These are phyloP conservation scores for Taurulus bubalis DNA, from an alignment of 2,113 vertebrate species.

Conservation along the genomic window DNA sequence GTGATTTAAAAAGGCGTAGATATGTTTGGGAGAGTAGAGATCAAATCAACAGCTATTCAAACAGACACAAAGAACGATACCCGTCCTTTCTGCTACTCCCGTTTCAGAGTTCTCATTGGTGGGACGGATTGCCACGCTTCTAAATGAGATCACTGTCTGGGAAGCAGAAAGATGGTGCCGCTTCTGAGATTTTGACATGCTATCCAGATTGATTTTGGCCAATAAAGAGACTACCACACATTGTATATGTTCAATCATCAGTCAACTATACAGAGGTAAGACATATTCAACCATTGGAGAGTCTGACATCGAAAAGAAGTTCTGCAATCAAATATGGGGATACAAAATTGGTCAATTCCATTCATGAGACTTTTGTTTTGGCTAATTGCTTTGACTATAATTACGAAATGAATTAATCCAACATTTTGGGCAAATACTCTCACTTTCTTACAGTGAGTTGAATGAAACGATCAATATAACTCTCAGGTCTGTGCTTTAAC, in stretches of 20 bases:
- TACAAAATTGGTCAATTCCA: background rate
- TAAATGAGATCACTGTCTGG: conserved; percentile 32
- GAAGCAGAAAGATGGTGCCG: conserved; percentile 10
- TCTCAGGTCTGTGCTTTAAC: background rate
- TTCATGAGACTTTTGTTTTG: background rate
- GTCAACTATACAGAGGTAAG: background rate
- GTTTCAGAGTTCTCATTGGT: conserved; percentile 28
- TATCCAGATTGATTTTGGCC: background rate
- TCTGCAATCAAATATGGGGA: background rate
- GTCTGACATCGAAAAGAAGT: background rate
- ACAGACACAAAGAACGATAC: background rate
- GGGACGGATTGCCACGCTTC: conserved; percentile 7
- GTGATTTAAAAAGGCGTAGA: conserved; percentile 36
- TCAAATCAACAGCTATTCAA: conserved; percentile 28
- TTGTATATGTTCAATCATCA: background rate
- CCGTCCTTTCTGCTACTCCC: conserved; percentile 14
- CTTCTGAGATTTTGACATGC: conserved; percentile 3
- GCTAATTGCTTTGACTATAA: conserved; percentile 18
- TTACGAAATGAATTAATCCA: conserved; percentile 21
- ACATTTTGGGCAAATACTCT: conserved; percentile 16
- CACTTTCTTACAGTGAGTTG: background rate
- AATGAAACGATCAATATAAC: conserved; percentile 11
- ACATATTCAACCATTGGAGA: conserved; percentile 5
- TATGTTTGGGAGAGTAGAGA: conserved; percentile 15
- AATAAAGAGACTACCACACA: background rate